A percentile compares a stretch with the other conserved stretches of the same genome.
phyloP scores from a whole-genome alignment of 2,113 vertebrate genomes.

The Willisornis vidua region DNA sequence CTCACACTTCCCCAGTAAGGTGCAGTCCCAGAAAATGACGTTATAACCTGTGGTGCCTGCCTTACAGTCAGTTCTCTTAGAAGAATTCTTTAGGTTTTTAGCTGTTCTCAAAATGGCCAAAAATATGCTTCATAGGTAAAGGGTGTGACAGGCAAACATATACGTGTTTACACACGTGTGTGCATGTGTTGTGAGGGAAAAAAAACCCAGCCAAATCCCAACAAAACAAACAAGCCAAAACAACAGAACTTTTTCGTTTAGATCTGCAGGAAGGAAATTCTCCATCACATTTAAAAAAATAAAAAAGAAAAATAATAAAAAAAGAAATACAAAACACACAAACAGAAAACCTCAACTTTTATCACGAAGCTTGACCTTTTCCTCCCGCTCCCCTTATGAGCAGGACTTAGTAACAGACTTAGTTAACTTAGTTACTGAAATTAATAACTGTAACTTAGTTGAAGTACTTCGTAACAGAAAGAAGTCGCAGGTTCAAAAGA shows the following conservation, averaged over 20 bases:
- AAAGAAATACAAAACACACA: no score
- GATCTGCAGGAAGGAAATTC: accelerated
- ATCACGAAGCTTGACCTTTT: accelerated
- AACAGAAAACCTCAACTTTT: accelerated
- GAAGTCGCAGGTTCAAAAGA: accelerated
- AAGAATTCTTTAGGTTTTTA: no score
- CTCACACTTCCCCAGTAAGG: not conserved
- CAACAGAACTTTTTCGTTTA: accelerated
- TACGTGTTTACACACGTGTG: accelerated
- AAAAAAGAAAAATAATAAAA: no score
- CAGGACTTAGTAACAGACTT: not conserved
- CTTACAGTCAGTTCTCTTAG: accelerated
- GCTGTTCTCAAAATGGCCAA: accelerated
- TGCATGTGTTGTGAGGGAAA: accelerated
- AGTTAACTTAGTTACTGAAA: not conserved
- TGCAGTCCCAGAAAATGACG: accelerated
- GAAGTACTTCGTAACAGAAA: accelerated
- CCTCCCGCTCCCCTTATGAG: not conserved
- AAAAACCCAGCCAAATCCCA: not conserved
- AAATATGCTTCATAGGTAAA: not conserved
- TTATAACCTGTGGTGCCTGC: not conserved
- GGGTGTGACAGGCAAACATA: accelerated
- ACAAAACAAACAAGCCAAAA: not conserved
- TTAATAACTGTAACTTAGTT: not conserved
- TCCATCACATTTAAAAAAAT: accelerated